Evolutionary conservation across 2,113 vertebrate genomes (phyloP), one percentile per base, ranked within the genome.

Genomic region (Casuarius casuarius): DNA sequence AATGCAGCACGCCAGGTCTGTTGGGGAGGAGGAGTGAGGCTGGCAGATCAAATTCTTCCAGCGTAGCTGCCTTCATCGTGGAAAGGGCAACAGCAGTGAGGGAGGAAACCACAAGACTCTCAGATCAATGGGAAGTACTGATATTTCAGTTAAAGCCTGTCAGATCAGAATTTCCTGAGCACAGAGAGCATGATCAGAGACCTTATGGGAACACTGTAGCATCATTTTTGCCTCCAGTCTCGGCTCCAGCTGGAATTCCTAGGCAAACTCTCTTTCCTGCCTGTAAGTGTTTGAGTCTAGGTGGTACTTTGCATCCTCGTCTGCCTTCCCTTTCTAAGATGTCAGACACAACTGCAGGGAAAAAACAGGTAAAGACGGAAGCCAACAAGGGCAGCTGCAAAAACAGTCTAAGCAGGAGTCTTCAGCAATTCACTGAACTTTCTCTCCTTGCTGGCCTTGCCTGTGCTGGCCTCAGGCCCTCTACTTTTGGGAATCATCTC

Each of bases 71-170:
- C 3, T 1, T 35, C 16, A 2, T 54, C 22, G 3, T 49, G 62
- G 17, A 61, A 86, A 62, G 35, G 72, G 62, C 44, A 90, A n/a
- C 5, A 23, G 70, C 35, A 87, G 68, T 0, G 0, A 68, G 25
- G 40, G 61, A 76, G 35, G 29, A 93, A 96, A 87, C 15, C 54
- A 42, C 87, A 70, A 54, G 63, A 35, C 49, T 72, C 82, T 95
- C 40, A 68, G n/a, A 83, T 71, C 56, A 81, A 21, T 70, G 42
- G 62, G 42, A 80, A 77, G 16, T 40, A n/a, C 5, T 29, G 31
- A 52, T 80, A 51, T 58, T 77, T 58, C 2, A 1, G 35, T 62
- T 35, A 40, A 87, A 63, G 40, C 87, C 67, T 54, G 35, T n/a
- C 71, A 38, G 42, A 21, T 26, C 42, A 59, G 48, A 80, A 91